Percentiles rank a stretch among this genome's conserved stretches.
Conservation (phyloP, 2,113 vertebrate genomes). For the Myotis brandtii region DNA sequence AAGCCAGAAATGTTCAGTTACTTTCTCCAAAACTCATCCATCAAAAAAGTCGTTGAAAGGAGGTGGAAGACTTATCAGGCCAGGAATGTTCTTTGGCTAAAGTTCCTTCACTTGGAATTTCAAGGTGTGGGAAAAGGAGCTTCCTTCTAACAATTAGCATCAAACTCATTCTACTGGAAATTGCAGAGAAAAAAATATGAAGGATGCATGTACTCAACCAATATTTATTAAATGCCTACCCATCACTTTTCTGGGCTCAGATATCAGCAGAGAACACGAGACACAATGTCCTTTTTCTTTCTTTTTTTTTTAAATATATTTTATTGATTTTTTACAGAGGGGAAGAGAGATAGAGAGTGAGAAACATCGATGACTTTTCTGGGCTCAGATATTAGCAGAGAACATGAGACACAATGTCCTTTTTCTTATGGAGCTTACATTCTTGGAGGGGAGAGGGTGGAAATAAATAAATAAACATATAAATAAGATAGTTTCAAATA, state of each 20-base stretch:
- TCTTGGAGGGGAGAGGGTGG: not conserved
- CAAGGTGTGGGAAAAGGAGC: not conserved
- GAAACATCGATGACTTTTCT: no score
- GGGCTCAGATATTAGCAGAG: not conserved
- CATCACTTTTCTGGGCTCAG: not conserved
- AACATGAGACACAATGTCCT: not conserved
- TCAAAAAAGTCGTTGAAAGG: not conserved
- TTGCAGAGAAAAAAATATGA: not conserved
- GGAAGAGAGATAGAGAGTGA: no score
- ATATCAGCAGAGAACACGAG: not conserved
- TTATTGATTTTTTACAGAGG: no score
- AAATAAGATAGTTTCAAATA: not conserved
- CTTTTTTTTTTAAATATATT: no score
- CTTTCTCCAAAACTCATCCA: conserved; percentile 32
- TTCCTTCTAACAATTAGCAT: not conserved
- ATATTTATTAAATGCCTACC: not conserved
- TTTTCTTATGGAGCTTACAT: not conserved
- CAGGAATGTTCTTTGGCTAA: conserved; percentile 35
- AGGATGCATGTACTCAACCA: not conserved
- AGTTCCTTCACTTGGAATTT: conserved; percentile 15
- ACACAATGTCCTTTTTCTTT: not conserved
- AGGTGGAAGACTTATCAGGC: not conserved
- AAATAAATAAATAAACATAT: not conserved
- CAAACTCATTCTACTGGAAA: not conserved
- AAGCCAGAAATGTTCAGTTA: not conserved